Conservation (phyloP, 1,140 invertebrate species). For the Monochamus saltuarius region DNA sequence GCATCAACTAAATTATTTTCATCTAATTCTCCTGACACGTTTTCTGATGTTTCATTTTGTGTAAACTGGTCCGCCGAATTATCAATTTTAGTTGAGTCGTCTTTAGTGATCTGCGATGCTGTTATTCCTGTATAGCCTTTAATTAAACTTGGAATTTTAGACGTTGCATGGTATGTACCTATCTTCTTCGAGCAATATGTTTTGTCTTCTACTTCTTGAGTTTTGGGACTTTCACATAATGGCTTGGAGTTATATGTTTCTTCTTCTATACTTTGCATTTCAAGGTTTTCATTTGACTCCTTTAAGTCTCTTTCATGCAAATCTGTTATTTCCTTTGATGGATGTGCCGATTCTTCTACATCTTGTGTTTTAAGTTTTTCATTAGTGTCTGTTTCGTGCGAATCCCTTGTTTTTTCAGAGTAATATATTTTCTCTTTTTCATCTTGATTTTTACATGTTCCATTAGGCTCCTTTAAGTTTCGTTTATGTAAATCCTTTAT, state of each 20-base stretch:
- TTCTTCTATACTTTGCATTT: background rate
- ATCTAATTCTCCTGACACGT: background rate
- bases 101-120: background rate
- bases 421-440: background rate
- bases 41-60: background rate
- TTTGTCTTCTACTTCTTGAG: background rate
- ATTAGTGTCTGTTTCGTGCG: background rate
- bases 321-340: background rate
- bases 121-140: background rate
- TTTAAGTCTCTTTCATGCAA: constrained; percentile 3
- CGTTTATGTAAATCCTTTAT: no score
- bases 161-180: background rate
- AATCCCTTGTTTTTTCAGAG: background rate
- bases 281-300: constrained; percentile 1
- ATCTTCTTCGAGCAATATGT: background rate
- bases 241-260: background rate
- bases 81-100: background rate
- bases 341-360: background rate
- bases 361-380: background rate
- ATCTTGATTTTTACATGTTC: background rate
- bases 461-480: no score
- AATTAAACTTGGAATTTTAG: background rate
- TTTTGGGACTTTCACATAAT: no score
- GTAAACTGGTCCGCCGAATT: background rate
- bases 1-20: background rate